Evolutionary conservation across 2,888 invertebrate species (phyloP), one percentile per base, ranked within the genome.

Genomic region (Trissoscelio sp.): DNA sequence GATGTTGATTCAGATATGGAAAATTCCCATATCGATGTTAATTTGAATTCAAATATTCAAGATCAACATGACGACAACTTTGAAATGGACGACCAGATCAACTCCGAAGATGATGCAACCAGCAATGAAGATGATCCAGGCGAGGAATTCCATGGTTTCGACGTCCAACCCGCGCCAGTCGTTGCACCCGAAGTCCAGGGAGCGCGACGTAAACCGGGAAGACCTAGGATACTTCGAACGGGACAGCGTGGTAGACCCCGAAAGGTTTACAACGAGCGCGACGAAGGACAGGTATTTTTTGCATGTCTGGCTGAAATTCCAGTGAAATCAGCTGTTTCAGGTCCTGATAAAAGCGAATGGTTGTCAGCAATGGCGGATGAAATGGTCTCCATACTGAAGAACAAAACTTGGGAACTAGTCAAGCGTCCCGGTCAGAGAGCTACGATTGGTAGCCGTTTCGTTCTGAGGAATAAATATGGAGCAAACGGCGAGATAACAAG

Each of bases 381-480:
- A 7, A 16, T 62, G 14, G 9, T 44, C 20, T 48, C 73, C 11
- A 31, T 64, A 4, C 18, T 31, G 14, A 37, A 53, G 9, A 53
- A 53, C 53, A 31, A 53, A 31, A 53, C 53, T 9, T 34, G 34
- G 34, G 11, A 34, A 2, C 11, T 34, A 11, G 34, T 34, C 11
- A 11, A 34, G 11, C 34, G 34, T 11, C 34, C 20, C 22, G 48
- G 9, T 14, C n/a, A 20, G 11, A 48, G 20, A 20, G 20, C 5
- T 34, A 9, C 11, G 34, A 34, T 34, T 11, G 79, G 72, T 3
- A 46, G 66, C n/a, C 60, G 66, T 9, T 44, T 60, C 14, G 28
- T 74, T 4, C 37, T 64, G 3, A 42, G 64, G 7, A 64, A 53
- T 14, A 73, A 73, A 20, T 51, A 53, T 22, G 44, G 57, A 4